Conservation (phyloP, 2,888 invertebrate species). For the Megaustenia siamemsis region DNA sequence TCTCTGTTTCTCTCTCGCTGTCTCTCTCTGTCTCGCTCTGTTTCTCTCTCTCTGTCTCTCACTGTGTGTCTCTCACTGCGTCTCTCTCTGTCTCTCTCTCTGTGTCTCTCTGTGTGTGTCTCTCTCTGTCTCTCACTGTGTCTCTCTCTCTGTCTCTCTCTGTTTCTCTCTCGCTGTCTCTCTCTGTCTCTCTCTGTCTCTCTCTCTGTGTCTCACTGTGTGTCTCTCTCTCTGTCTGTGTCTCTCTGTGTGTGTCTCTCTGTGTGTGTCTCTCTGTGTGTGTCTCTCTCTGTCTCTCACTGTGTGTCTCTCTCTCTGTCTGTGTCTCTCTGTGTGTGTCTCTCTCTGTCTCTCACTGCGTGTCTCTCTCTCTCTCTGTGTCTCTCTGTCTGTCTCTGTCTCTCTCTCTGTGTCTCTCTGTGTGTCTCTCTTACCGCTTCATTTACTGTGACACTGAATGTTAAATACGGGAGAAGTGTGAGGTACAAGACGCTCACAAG, state of each 20-base stretch:
- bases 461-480: too few species aligned
- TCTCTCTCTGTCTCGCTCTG: neutral
- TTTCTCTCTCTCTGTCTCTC: neutral
- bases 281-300: neutral
- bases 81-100: neutral
- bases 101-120: neutral
- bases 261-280: too few species aligned
- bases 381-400: neutral
- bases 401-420: neutral
- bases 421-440: neutral
- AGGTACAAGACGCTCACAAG: too few species aligned
- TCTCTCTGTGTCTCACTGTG: conserved; percentile 2
- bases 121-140: neutral
- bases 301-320: conserved; percentile 15
- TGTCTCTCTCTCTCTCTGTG: neutral
- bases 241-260: neutral
- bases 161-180: neutral
- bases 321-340: conserved; percentile 10
- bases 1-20: neutral
- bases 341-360: neutral
- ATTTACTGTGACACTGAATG: neutral
- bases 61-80: neutral
- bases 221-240: conserved; percentile 11
- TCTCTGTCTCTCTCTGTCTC: conserved; percentile 12
- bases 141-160: neutral